Base-by-base conservation (phyloP, 53 echinoderm and acorn worm species). In the Paelopatides confundens region DNA sequence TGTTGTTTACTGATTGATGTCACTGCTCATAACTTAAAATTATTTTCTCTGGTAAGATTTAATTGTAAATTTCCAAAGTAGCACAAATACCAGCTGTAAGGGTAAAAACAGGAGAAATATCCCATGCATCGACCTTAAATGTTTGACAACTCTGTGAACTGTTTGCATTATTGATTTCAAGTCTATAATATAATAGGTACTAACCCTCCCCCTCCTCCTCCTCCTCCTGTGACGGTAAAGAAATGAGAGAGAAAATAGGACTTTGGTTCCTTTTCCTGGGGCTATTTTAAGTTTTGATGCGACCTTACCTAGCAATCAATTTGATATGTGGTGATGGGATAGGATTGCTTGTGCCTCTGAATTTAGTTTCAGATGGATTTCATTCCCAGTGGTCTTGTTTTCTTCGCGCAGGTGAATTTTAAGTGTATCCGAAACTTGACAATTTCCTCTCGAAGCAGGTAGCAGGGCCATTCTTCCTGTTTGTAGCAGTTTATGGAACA, bases 351-450 rank as follows among this genome's bases (percentile, higher is more conserved):
- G 74, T 74, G 74, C 47, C 40, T 28, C 47, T 39, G 74, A 74
- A 74, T 74, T 74, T 11, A 74, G 47, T 39, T 3, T 37, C 24
- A 35, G 39, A 26, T 74, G 31, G 36, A 43, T 74, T 74, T 46
- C 74, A 8, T 74, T 40, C 74, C 74, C 24, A 12, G 74, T 74
- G 74, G 35, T 26, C 74, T 14, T 74, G 24, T 46, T n/a, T 24
- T 28, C 7, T 40, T 27, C 40, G 28, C 39, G 39, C 74, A 74
- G 74, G 74, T 74, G 74, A 74, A 74, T 74, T 74, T 74, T 74
- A 74, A 74, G 74, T 74, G 74, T 58, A 58, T 21, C 58, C 58
- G 58, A 58, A 58, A 6, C 58, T 23, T 23, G 24, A 18, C 58
- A 58, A 58, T 58, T 58, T 58, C 58, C 26, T 58, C 58, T 58